Percentiles rank a stretch among this genome's conserved stretches.
Evolutionary conservation across 2,797 vertebrate species (phyloP).

Genomic region (Pelobates cultripes): DNA sequence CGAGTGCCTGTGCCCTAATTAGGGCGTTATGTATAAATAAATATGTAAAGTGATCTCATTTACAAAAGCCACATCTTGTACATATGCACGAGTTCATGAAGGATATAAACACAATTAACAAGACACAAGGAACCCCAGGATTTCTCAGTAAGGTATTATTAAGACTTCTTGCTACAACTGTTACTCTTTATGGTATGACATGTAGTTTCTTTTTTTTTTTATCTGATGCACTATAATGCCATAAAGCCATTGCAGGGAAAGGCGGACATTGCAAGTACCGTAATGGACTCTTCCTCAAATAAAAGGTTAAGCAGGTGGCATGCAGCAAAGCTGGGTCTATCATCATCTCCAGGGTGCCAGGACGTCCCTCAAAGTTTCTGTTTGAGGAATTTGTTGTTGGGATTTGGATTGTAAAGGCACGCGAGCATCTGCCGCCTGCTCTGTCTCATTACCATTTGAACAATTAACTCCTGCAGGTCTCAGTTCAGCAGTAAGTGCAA

Average conservation of each 20-base stretch:
- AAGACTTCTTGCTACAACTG: constrained; percentile 61
- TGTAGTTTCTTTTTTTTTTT: constrained; percentile 59
- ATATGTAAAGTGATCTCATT: constrained; percentile 37
- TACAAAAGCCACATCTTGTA: constrained; percentile 25
- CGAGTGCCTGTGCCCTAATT: constrained; percentile 27
- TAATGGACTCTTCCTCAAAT: constrained; percentile 78
- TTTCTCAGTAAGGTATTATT: constrained; percentile 58
- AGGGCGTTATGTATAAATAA: constrained; percentile 26
- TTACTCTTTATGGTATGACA: constrained; percentile 69
- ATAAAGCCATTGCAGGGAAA: constrained; percentile 75
- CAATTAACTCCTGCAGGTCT: constrained; percentile 82
- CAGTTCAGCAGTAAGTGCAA: constrained; percentile 66
- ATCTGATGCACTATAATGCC: constrained; percentile 58
- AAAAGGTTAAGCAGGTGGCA: constrained; percentile 94
- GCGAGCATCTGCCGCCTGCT: constrained; percentile 92
- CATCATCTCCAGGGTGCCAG: constrained; percentile 77
- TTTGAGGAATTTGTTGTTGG: constrained; percentile 79
- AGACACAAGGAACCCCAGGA: constrained; percentile 53
- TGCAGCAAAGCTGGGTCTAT: constrained; percentile 69
- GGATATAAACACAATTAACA: constrained; percentile 55
- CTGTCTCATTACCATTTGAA: constrained; percentile 86
- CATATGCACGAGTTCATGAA: constrained; percentile 53
- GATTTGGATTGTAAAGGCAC: constrained; percentile 93
- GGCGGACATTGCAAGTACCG: constrained; percentile 85
- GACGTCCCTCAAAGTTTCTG: constrained; percentile 73